Base-by-base conservation (phyloP, 1,140 invertebrate genomes). In the Stenopsyche tienmushanensis region DNA sequence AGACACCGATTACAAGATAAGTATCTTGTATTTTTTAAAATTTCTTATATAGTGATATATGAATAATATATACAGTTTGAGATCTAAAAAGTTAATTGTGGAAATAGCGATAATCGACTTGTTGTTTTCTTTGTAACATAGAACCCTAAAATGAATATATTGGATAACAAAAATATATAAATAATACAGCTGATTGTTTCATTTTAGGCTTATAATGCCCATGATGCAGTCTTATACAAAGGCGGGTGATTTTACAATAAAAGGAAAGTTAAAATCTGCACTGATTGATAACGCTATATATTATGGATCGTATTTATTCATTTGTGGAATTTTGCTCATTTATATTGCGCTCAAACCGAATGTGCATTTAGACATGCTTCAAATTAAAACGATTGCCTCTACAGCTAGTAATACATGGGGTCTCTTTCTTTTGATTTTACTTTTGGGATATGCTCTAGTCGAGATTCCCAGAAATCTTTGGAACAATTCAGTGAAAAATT, bases 341-440 rank as follows among this genome's bases (percentile, higher is more conserved):
- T 99, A 99, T 79, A 90, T 99, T 50, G 92, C 94, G 0, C 77
- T 95, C 0, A 91, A 95, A 78, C 91, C 93, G 24, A 91, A 89
- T 20, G 83, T 97, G n/a, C 84, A 90, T 72, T 82, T 99, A 49
- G 93, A 98, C 81, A 90, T 90, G 88, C 87, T 90, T 65, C 94
- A 97, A 77, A 82, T 99, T 10, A 98, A 98, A 83, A 91, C 95
- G 0, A 96, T 99, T 68, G 94, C 96, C 45, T 95, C 97, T n/a
- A 96, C 96, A 13, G 96, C 97, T 8, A 97, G 95, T 72, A 99
- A 99, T 73, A 99, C 98, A 0, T 99, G 98, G 97, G 98, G 98
- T 62, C 81, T 99, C 26, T 98, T 99, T 77, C 82, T 99, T 20
- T 81, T 99, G 15, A 93, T 99, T 25, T 79, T 99, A 18, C 80